Evolutionary conservation across 1,140 invertebrate species (phyloP), one percentile per base, ranked within the genome.

Genomic region (Scaptomyza graminum): DNA sequence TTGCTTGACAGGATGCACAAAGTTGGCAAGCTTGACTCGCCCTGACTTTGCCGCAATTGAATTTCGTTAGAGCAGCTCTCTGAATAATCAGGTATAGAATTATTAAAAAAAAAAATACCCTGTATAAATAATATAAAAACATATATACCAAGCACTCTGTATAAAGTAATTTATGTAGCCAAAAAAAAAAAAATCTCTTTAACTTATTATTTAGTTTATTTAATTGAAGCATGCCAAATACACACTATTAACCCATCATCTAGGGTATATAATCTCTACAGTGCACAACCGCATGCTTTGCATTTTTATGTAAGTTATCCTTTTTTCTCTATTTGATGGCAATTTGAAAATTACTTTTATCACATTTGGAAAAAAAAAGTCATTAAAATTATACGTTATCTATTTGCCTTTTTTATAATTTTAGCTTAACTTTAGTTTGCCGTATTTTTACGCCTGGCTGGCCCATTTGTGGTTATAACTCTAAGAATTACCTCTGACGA

Each of bases 331-430:
- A 52, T 31, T 73, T 31, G 31, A 6, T 52, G 51, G 62, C 74
- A 78, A 75, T 87, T 87, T 73, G 65, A 67, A 79, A 83, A 83
- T 79, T 83, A 83, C 66, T 85, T 90, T 84, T 67, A 80, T 84
- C 84, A 81, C 74, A 68, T 79, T 88, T 74, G 16, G n/a, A 44
- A 25, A 79, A 22, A 22, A 22, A 83, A 90, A 89, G 72, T 74
- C 71, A 78, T 87, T 89, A 83, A 68, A 85, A 79, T 80, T 75
- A 55, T 44, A 73, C 71, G 43, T 71, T 75, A 41, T 39, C 43
- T 46, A 13, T 28, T 47, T 54, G 18, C 22, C 15, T 37, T 34
- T 49, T 55, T 64, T 64, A 22, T 43, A 37, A 63, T 60, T 55
- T 46, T 28, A 31, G 28, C 12, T 2, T 1, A 31, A 31, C 28